These are phyloP conservation scores for Craseonycteris thonglongyai DNA, from an alignment of 2,113 vertebrate genomes.

Conservation along the genomic window DNA sequence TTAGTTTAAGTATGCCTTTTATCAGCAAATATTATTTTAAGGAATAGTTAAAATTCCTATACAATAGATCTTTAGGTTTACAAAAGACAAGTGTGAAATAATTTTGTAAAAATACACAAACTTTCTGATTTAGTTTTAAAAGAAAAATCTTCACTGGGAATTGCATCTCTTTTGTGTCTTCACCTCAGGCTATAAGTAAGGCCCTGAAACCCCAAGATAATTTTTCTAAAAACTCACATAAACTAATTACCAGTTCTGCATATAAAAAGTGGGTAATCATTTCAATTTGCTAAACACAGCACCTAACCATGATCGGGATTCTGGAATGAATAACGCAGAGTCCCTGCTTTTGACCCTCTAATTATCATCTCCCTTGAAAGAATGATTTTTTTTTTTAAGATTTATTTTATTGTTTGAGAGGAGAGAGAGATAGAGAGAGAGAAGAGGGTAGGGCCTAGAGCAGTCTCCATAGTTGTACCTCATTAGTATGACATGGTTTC, in stretches of 20 bases:
- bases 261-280: neutral
- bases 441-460: no score
- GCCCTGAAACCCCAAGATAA: neutral
- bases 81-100: neutral
- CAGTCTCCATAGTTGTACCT: no score
- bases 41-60: neutral
- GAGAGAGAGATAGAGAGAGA: no score
- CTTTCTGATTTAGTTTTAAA: neutral
- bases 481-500: no score
- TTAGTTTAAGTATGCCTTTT: slow-evolving; percentile 2
- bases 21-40: slow-evolving; percentile 17
- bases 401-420: no score
- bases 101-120: neutral
- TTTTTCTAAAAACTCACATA: neutral
- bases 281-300: neutral
- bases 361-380: neutral
- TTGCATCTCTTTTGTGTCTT: neutral
- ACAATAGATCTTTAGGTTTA: neutral
- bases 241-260: neutral
- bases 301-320: neutral
- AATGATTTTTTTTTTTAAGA: neutral
- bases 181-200: neutral
- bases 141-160: neutral
- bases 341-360: neutral
- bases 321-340: neutral